phyloP scores from a whole-genome alignment of 2,888 invertebrate species.

The Megalurothrips usitatus region DNA sequence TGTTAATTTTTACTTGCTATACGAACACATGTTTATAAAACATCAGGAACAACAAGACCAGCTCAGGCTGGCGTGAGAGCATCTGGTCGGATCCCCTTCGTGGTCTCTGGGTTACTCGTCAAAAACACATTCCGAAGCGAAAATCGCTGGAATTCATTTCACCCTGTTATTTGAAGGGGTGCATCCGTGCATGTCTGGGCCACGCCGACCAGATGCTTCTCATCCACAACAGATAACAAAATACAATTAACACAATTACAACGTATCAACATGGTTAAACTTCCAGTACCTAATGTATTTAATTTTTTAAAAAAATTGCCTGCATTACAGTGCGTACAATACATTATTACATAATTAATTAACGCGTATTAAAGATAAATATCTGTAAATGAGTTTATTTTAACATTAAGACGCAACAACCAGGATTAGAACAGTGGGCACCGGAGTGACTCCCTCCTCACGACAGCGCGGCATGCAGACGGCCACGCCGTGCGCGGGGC shows the following conservation, averaged over 20 bases:
- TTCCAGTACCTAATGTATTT: neutral
- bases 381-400: slow-evolving; percentile 8
- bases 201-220: neutral
- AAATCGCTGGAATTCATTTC: no score
- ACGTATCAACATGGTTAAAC: neutral
- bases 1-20: neutral
- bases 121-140: no score
- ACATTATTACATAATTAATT: neutral
- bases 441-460: no score
- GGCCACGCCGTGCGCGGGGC: neutral
- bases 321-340: slow-evolving; percentile 1
- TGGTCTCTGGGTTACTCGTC: neutral
- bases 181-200: neutral
- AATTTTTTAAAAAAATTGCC: slow-evolving; percentile 2
- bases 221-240: neutral
- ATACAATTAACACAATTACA: neutral
- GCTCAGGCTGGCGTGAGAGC: neutral
- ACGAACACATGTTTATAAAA: slow-evolving; percentile 6
- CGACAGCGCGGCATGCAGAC: no score
- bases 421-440: neutral
- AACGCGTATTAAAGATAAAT: slow-evolving; percentile 25
- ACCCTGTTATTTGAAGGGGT: no score
- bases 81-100: neutral
- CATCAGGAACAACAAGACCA: slow-evolving; percentile 3
- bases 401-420: slow-evolving; percentile 25